phyloP scores from a whole-genome alignment of 2,888 invertebrate genomes.

The Drosophila gaucha region DNA sequence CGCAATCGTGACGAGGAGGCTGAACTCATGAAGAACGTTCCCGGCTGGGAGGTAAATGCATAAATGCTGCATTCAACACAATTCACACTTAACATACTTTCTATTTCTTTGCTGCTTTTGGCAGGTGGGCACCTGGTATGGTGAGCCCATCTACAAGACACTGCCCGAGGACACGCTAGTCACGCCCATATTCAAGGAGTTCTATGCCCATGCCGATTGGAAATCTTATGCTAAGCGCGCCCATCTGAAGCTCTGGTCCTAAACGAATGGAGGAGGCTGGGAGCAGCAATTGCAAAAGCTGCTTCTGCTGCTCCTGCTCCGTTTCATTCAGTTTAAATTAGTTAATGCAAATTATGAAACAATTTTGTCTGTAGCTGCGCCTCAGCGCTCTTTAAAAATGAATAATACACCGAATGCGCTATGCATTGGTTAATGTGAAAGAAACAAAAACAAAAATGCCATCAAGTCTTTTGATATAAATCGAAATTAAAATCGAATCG shows the following conservation, averaged over 20 bases:
- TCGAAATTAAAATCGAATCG: no score
- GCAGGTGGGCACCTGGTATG: conserved; percentile 91
- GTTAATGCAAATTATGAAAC: conserved; percentile 59
- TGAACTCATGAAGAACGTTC: conserved; percentile 94
- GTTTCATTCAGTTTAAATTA: conserved; percentile 25
- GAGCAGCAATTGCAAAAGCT: no score
- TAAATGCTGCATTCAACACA: neutral
- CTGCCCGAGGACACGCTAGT: conserved; percentile 87
- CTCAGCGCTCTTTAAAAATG: conserved; percentile 37
- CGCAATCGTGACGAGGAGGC: conserved; percentile 93
- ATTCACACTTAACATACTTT: no score
- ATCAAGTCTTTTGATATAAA: neutral
- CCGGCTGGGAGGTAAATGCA: conserved; percentile 91
- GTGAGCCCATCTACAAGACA: conserved; percentile 92
- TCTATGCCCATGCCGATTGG: conserved; percentile 88
- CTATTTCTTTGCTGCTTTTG: neutral
- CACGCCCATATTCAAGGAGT: conserved; percentile 89
- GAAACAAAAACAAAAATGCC: conserved; percentile 16
- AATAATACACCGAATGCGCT: conserved; percentile 46
- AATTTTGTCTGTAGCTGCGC: conserved; percentile 60
- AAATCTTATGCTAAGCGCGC: conserved; percentile 86
- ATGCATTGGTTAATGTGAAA: conserved; percentile 42
- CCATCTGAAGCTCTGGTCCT: conserved; percentile 86
- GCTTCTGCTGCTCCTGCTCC: conserved; percentile 7
- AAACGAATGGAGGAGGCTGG: conserved; percentile 69